Evolutionary conservation across 2,888 invertebrate species (phyloP).

Genomic region (Eupithecia exiguata): DNA sequence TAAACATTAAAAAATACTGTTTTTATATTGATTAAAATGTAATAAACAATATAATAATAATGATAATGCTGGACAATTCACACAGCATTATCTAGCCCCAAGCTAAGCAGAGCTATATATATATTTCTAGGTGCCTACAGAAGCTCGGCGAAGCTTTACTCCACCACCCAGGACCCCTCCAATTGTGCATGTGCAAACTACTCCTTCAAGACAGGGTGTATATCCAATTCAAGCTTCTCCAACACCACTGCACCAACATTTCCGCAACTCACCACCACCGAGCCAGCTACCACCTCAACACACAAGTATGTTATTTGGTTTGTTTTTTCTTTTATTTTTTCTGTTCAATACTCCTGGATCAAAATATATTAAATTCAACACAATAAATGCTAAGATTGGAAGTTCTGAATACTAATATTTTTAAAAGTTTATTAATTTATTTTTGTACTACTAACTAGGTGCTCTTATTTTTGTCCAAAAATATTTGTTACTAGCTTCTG

Average conservation of each 20-base stretch:
- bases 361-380: not conserved
- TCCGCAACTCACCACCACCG: not conserved
- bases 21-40: too few relatives aligned
- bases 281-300: slow-evolving; percentile 15
- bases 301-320: slow-evolving; percentile 14
- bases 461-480: not conserved
- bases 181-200: too few relatives aligned
- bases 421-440: not conserved
- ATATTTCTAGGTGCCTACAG: too few relatives aligned
- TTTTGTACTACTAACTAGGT: not conserved
- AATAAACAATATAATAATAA: too few relatives aligned
- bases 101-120: too few relatives aligned
- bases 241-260: not conserved
- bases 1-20: too few relatives aligned
- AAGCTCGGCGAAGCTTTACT: too few relatives aligned
- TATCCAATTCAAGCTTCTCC: slow-evolving; percentile 2
- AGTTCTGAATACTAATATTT: too few relatives aligned
- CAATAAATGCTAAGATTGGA: too few relatives aligned
- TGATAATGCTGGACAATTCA: too few relatives aligned
- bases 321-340: slow-evolving; percentile 5
- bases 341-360: slow-evolving; percentile 1
- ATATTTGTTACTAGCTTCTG: not conserved
- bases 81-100: too few relatives aligned
- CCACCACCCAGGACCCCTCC: too few relatives aligned
- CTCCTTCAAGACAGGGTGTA: not conserved